Evolutionary conservation across 2,888 invertebrate species (phyloP).

Genomic region (Sympetrum striolatum): DNA sequence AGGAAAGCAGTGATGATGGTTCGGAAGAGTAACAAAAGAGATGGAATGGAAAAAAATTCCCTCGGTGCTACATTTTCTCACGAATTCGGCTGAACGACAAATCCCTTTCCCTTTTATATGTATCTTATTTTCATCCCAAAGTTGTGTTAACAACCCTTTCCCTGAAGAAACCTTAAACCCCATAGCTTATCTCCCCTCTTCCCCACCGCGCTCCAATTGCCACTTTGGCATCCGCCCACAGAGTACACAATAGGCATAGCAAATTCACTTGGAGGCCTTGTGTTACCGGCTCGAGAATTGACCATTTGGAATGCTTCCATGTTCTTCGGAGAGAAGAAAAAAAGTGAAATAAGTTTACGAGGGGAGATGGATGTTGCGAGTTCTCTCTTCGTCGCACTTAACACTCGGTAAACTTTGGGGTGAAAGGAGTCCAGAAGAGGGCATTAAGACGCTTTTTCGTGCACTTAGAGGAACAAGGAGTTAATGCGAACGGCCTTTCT

Average conservation of each 20-base stretch:
- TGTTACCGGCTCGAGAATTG: slow-evolving; percentile 1
- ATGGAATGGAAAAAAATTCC: background rate
- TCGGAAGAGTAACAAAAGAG: background rate
- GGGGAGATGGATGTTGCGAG: slow-evolving; percentile 15
- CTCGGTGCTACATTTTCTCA: background rate
- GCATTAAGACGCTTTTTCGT: background rate
- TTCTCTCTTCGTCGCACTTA: slow-evolving; percentile 10
- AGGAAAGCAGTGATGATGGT: background rate
- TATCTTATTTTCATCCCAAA: background rate
- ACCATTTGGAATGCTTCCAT: slow-evolving; percentile 40
- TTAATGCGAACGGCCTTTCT: background rate
- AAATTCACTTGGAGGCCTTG: background rate
- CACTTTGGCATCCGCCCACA: background rate
- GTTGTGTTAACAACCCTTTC: background rate
- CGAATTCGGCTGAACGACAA: background rate
- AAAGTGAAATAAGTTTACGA: slow-evolving; percentile 14
- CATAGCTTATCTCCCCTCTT: background rate
- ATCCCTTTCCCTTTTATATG: background rate
- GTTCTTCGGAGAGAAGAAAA: background rate
- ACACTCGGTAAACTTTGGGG: slow-evolving; percentile 14
- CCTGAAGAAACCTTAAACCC: background rate
- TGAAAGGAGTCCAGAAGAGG: background rate
- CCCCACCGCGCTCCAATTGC: background rate
- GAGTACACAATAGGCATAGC: background rate
- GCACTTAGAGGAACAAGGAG: background rate